Base-by-base conservation (phyloP, 2,797 vertebrate genomes). In the Gymnoscopelus braueri region DNA sequence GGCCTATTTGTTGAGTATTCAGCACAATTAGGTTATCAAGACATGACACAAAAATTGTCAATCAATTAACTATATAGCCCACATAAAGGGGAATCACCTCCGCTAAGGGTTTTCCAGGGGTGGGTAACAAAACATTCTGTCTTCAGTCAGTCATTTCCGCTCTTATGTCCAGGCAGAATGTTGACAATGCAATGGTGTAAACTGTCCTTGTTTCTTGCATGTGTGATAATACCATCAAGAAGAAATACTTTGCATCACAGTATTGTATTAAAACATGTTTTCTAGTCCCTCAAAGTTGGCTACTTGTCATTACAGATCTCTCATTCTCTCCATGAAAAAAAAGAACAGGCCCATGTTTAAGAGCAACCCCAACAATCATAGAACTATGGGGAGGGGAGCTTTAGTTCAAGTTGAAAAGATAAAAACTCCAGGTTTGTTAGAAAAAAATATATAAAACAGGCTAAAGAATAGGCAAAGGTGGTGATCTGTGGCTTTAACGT, bases 371-470 rank as follows among this genome's bases (percentile, higher is more conserved):
- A 80, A 79, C 63, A 24, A 64, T 63, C 59, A 57, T 80, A 85
- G 70, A 81, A 85, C 75, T 78, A 78, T 72, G 64, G 9, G 8
- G 39, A 86, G 89, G 80, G 75, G 79, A 84, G 75, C 78, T 81
- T 82, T 72, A 89, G 75, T 88, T 78, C 81, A 72, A 89, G 87
- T 83, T 77, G 67, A 72, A 72, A 62, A 80, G 74, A 81, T 78
- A 79, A 84, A 89, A 85, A 83, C 79, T 81, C 87, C 78, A 81
- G 76, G 77, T 86, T 75, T 83, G 69, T 84, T 85, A 87, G 77
- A 90, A 92, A 87, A 84, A 93, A 91, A 80, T 63, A 88, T 89
- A 92, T 63, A 87, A 94, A 93, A 91, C 67, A 79, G 83, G 84
- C 85, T 74, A 89, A 88, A 87, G 49, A 89, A 92, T 71, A 92